These are phyloP conservation scores for Mionectes macconnelli DNA, from an alignment of 2,113 vertebrate species.

Conservation along the genomic window DNA sequence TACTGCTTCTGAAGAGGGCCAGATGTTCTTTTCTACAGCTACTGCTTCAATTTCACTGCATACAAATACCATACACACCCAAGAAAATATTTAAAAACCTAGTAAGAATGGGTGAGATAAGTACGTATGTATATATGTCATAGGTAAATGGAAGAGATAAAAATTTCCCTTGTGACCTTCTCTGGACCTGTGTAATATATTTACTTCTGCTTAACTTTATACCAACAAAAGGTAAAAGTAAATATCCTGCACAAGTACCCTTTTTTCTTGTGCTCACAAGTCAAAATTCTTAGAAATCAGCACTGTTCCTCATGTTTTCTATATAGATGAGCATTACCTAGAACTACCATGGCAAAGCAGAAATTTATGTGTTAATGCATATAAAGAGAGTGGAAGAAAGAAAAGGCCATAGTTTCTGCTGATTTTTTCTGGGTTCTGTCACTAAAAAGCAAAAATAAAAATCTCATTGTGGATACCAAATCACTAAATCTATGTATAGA, in stretches of 20 bases:
- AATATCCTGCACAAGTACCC: not conserved
- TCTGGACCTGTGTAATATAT: not conserved
- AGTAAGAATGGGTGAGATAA: not conserved
- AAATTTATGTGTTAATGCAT: not conserved
- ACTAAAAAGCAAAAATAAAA: not conserved
- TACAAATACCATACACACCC: not conserved
- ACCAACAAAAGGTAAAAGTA: not conserved
- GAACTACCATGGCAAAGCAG: not conserved
- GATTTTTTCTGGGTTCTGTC: not conserved
- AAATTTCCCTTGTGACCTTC: not conserved
- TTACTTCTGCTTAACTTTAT: not conserved
- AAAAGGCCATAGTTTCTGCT: not conserved
- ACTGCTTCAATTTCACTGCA: not conserved
- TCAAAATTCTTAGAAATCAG: not conserved
- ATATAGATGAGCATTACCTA: not conserved
- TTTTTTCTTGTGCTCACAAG: not conserved
- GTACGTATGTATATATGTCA: not conserved
- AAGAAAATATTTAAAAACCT: not conserved
- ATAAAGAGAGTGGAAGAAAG: not conserved
- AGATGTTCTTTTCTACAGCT: constrained; percentile 40
- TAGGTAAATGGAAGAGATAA: not conserved
- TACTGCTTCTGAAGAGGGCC: constrained; percentile 7
- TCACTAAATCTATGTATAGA: not conserved
- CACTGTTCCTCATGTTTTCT: not conserved
- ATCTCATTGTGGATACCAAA: not conserved